Evolutionary conservation across 1,140 invertebrate species (phyloP), one percentile per base, ranked within the genome.

Genomic region (Drosophila lacertosa): DNA sequence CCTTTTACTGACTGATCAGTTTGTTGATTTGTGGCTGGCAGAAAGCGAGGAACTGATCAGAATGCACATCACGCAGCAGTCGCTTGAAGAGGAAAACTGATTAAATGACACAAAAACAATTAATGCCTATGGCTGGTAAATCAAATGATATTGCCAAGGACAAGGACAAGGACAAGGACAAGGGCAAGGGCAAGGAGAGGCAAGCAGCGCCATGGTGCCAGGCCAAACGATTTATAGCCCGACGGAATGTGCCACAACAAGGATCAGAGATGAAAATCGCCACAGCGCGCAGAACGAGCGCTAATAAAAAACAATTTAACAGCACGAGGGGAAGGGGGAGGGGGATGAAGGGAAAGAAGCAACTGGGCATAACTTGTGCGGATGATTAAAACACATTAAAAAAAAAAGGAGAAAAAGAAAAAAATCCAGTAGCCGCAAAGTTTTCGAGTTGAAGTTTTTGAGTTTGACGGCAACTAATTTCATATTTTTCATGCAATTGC

Each of bases 301-400:
- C 60, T 71, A 74, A 75, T 67, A 72, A 75, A 75, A 67, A 72
- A 77, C 74, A 74, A 77, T 74, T 77, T 65, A 57, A 54, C 54
- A 2, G 59, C 26, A 55, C 6, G 16, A 3, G 7, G 18, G 11
- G 18, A 7, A 33, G 3, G 20, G 16, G 24, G 33, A 1, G 16
- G 42, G 44, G 35, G 44, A 2, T 3, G 2, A 0, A 50, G 22
- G n/a, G 26, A 29, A 10, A 50, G 35, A 10, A 50, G 58, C 24
- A 66, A 37, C 13, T 29, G 32, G 47, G 51, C 65, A n/a, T n/a
- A 51, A 59, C 63, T 70, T 70, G 58, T 59, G 54, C 59, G 63
- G 74, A 88, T 90, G 89, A 90, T 90, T 90, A 90, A 90, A 90
- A 90, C 89, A 90, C 89, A 90, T 89, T 89, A 89, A 89, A 89